A percentile compares a stretch with the other conserved stretches of the same genome.
phyloP scores from a whole-genome alignment of 2,888 invertebrate genomes.

The Schrankia costaestrigalis region DNA sequence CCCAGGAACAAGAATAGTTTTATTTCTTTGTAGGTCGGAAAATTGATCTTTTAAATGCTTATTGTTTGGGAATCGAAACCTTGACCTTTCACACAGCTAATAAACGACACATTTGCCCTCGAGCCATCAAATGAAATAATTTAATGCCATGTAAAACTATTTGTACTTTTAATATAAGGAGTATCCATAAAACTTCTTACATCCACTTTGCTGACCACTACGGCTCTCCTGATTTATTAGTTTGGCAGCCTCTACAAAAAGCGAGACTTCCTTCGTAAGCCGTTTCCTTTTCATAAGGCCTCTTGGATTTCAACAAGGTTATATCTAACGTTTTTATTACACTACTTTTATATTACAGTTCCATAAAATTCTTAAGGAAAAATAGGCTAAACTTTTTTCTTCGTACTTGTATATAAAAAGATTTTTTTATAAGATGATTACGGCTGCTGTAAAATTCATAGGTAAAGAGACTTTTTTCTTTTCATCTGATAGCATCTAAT shows the following conservation, averaged over 20 bases:
- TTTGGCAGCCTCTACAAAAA: conserved; percentile 49
- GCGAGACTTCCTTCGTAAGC: conserved; percentile 42
- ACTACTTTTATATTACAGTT: conserved; percentile 20
- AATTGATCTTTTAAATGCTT: too few species aligned
- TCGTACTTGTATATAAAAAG: conserved; percentile 3
- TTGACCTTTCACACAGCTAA: too few species aligned
- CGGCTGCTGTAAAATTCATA: too few species aligned
- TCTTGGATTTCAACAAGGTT: conserved; percentile 38
- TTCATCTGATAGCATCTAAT: too few species aligned
- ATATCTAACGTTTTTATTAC: conserved; percentile 38
- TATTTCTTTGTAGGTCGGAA: background rate
- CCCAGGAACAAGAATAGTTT: background rate
- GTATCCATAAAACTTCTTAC: conserved; percentile 10
- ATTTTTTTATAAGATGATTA: background rate
- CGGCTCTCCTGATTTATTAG: conserved; percentile 57
- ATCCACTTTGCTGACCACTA: conserved; percentile 32
- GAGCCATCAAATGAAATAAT: too few species aligned
- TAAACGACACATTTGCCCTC: too few species aligned
- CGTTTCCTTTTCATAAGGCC: conserved; percentile 39
- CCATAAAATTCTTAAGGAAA: conserved; percentile 11
- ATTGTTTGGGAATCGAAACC: too few species aligned
- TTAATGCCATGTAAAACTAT: too few species aligned
- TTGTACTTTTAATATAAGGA: too few species aligned
- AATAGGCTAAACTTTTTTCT: conserved; percentile 6
- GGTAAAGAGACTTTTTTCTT: too few species aligned